These are phyloP conservation scores for Planiliza haematocheilus DNA, from an alignment of 2,113 vertebrate genomes.

Conservation along the genomic window DNA sequence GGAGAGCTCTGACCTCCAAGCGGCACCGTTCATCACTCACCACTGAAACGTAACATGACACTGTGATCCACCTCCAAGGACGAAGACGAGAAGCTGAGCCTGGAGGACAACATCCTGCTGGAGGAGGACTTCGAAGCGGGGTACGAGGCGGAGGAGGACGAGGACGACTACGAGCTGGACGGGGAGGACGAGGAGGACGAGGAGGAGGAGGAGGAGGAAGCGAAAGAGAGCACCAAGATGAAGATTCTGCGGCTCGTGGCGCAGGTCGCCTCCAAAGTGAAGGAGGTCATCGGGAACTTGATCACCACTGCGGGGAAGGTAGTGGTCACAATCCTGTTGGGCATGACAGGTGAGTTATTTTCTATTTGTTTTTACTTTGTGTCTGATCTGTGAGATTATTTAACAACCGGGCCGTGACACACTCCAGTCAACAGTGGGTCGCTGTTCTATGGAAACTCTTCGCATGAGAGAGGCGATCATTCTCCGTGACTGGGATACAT, in stretches of 20 bases:
- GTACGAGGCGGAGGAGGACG: conserved; percentile 84
- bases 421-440: not conserved
- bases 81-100: conserved; percentile 88
- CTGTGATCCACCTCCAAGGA: conserved; percentile 68
- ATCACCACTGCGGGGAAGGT: conserved; percentile 97
- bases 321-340: conserved; percentile 94
- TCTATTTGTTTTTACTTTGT: no score
- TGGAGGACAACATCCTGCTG: conserved; percentile 90
- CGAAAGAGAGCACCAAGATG: conserved; percentile 90
- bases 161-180: conserved; percentile 75
- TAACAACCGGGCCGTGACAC: no score
- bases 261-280: conserved; percentile 88
- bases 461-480: not conserved
- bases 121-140: conserved; percentile 91
- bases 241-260: conserved; percentile 91
- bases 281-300: conserved; percentile 95
- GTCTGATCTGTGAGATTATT: not conserved
- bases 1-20: conserved; percentile 65
- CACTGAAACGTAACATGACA: conserved; percentile 3
- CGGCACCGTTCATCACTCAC: conserved; percentile 27
- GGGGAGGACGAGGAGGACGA: conserved; percentile 79
- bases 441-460: not conserved
- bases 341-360: conserved; percentile 88
- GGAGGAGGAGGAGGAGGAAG: conserved; percentile 87
- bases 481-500: not conserved